Evolutionary conservation across 2,113 vertebrate genomes (phyloP), one percentile per base, ranked within the genome.

Genomic region (Cranoglanis bouderius): DNA sequence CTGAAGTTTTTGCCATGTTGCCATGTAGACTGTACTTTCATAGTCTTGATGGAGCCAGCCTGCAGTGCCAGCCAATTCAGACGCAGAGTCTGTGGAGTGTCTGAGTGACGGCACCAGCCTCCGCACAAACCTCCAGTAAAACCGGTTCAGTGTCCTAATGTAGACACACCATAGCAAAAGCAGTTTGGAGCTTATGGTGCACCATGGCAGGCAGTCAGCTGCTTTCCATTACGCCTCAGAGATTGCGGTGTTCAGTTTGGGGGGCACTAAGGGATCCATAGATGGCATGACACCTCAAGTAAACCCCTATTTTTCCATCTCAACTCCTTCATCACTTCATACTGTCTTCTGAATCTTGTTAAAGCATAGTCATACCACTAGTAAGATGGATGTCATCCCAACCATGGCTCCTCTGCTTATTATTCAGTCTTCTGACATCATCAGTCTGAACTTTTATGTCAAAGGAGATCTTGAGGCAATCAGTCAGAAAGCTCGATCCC

Each of bases 211-310:
- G 82, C 24, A 46, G 29, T 85, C 84, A 88, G 53, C 78, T 88
- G 87, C 29, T 84, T 88, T 83, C 87, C 57, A 88, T 86, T 90
- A 78, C 46, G 67, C 38, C 29, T 49, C 78, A 53, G 46, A 87
- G 77, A 88, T 43, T 72, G 51, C 70, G 21, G 29, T 13, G 2
- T 72, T 35, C 40, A 49, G 38, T 78, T 40, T 57, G 12, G 10
- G 82, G 51, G 61, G 46, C 35, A 87, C 32, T 55, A 67, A 72
- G 49, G 35, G 49, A 55, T 70, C 78, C 6, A 40, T 32, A 29
- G 32, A 53, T 43, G 38, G 80, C 65, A 57, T 24, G 26, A 82
- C 59, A 65, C 77, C 35, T 55, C 2, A 72, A 67, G 35, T 67
- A 46, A 87, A 78, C 61, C 24, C 35, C 35, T 3, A 46, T 49